These are phyloP conservation scores for Synanthedon myopaeformis DNA, from an alignment of 2,888 invertebrate genomes.

Conservation along the genomic window DNA sequence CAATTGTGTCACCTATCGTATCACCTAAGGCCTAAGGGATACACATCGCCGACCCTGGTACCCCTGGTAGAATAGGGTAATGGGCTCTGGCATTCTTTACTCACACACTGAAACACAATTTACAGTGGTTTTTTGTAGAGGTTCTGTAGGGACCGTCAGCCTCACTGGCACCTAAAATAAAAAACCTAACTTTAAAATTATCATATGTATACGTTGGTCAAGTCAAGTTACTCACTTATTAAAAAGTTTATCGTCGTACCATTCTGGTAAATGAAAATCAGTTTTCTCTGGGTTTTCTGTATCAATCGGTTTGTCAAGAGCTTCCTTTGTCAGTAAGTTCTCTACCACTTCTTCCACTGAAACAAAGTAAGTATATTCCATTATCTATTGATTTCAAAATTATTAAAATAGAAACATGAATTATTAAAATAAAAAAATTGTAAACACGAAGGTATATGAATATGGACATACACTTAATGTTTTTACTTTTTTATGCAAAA, in stretches of 20 bases:
- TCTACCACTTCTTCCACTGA: slow-evolving; percentile 51
- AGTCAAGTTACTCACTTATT: slow-evolving; percentile 57
- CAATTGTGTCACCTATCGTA: no score
- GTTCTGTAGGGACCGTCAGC: no score
- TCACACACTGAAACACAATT: no score
- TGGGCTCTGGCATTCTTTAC: no score
- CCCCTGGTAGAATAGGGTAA: no score
- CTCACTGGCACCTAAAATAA: no score
- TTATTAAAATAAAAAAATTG: background rate
- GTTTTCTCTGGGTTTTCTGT: slow-evolving; percentile 42
- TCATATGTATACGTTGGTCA: background rate
- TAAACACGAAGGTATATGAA: no score
- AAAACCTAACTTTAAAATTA: background rate
- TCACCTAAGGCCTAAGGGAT: no score
- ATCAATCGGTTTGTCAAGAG: slow-evolving; percentile 51
- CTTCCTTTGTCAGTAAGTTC: slow-evolving; percentile 47
- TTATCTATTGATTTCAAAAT: slow-evolving; percentile 1
- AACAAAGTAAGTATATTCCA: slow-evolving; percentile 11
- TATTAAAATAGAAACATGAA: background rate
- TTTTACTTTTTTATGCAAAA: no score
- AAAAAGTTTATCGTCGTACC: slow-evolving; percentile 76
- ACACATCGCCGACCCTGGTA: no score
- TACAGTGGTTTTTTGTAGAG: no score
- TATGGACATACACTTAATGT: no score
- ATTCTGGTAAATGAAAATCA: slow-evolving; percentile 71